Percentiles rank a stretch among this genome's conserved stretches.
Evolutionary conservation across 1,140 invertebrate genomes (phyloP).

Genomic region (Drosophila bocqueti): DNA sequence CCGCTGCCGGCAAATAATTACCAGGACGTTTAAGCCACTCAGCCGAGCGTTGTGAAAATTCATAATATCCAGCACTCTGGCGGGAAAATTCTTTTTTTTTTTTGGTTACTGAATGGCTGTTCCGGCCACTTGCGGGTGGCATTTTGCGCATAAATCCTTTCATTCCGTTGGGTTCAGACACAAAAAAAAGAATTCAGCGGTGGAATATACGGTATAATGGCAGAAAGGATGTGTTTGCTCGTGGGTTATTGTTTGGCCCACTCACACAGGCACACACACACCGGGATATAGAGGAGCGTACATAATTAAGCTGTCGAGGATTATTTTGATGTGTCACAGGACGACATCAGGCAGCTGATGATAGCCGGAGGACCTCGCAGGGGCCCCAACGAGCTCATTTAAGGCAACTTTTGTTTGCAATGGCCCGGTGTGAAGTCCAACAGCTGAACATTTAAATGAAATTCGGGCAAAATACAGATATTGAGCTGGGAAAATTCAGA

Average conservation of each 20-base stretch:
- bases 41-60: constrained; percentile 79
- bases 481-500: constrained; percentile 4
- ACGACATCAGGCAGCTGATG: constrained; percentile 74
- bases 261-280: constrained; percentile 27
- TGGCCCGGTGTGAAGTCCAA: constrained; percentile 47
- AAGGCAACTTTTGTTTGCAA: constrained; percentile 80
- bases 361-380: constrained; percentile 54
- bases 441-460: constrained; percentile 53
- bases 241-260: constrained; percentile 70
- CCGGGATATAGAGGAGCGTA: constrained; percentile 50
- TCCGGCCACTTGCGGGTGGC: constrained; percentile 68
- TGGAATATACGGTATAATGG: constrained; percentile 29
- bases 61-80: constrained; percentile 58
- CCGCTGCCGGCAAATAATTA: constrained; percentile 68
- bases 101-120: constrained; percentile 46
- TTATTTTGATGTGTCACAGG: constrained; percentile 84
- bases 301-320: constrained; percentile 84
- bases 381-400: constrained; percentile 50
- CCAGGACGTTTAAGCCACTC: constrained; percentile 80
- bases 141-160: constrained; percentile 81
- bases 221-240: constrained; percentile 70
- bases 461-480: constrained; percentile 7
- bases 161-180: constrained; percentile 51
- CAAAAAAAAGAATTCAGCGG: constrained; percentile 23
- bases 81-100: constrained; percentile 35